Evolutionary conservation across 92 coral and sea anemone genomes (phyloP), one percentile per base, ranked within the genome.

Genomic region (Ricordea florida): DNA sequence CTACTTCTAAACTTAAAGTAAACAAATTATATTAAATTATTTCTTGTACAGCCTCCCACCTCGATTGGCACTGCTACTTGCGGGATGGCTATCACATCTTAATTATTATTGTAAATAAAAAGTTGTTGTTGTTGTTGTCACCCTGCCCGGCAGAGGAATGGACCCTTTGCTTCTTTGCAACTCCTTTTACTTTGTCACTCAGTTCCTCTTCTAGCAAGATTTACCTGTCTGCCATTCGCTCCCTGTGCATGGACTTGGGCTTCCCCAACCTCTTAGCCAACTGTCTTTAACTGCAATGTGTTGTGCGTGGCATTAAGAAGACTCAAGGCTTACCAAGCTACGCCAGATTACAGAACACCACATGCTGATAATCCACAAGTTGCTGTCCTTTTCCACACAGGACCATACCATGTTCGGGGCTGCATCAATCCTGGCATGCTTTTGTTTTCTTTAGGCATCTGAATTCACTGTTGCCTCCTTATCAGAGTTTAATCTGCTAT

Each of bases 401-500:
- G 61, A 52, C 7, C 16, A 52, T 52, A 5, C 3, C 1, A 52
- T 52, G 60, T 57, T 57, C 21, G 31, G 42, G 63, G 28, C 43
- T 0, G 24, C 63, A 13, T 7, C 41, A 31, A 1, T 2, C 10
- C 21, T 31, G 63, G 63, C 27, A 15, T 38, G 48, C 34, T 61
- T 74, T 49, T 67, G 80, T 41, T 57, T 57, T 24, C 15, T 72
- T 8, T 7, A 68, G 24, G 53, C 57, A 11, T 65, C 69, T n/a
- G 68, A 72, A 31, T 72, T 58, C 62, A 58, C 70, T 1, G 16
- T 27, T 11, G 43, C 80, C 28, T n/a, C n/a, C n/a, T n/a, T n/a
- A n/a, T n/a, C n/a, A 42, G 32, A 3, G 6, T 74, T 10, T 14
- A 32, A 1, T 57, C 29, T 1, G 69, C 40, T 16, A 24, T 38